These are phyloP conservation scores for Scaeva pyrastri DNA, from an alignment of 2,888 invertebrate species.

Conservation along the genomic window DNA sequence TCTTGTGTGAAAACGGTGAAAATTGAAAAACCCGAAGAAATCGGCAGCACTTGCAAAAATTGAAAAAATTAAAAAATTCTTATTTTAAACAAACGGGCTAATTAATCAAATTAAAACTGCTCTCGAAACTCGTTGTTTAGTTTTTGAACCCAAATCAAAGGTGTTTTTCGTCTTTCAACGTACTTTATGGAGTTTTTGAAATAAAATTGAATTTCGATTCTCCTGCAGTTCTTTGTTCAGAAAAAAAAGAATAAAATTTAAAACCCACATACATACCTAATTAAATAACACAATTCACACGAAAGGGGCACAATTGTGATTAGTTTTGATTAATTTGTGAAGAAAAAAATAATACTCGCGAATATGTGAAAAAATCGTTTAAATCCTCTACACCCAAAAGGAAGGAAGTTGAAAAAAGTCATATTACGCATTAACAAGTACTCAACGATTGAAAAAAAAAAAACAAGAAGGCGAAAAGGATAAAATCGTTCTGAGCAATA, in stretches of 20 bases:
- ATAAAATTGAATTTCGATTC: constrained; percentile 32
- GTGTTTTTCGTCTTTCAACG: constrained; percentile 39
- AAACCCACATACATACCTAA: constrained; percentile 22
- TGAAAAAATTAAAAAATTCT: constrained; percentile 14
- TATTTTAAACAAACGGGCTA: neutral
- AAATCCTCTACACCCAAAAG: constrained; percentile 44
- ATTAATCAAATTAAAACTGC: neutral
- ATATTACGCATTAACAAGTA: constrained; percentile 70
- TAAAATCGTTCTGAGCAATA: constrained; percentile 19
- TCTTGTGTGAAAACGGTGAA: constrained; percentile 34
- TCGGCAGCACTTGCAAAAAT: constrained; percentile 39
- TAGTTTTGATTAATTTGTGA: constrained; percentile 43
- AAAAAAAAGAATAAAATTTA: neutral
- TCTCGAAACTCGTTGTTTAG: constrained; percentile 20
- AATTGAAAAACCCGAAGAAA: constrained; percentile 14
- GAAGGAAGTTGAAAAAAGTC: constrained; percentile 11
- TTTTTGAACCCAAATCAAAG: constrained; percentile 34
- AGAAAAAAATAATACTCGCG: constrained; percentile 17
- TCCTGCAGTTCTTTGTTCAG: constrained; percentile 55
- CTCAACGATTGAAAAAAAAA: constrained; percentile 9
- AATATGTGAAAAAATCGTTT: constrained; percentile 53
- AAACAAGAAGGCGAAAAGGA: neutral
- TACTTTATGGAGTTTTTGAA: constrained; percentile 25
- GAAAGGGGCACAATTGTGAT: constrained; percentile 29
- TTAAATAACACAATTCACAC: constrained; percentile 25